Percentiles rank a stretch among this genome's conserved stretches.
Conservation (phyloP, 2,888 invertebrate genomes). For the Orthosia incerta region DNA sequence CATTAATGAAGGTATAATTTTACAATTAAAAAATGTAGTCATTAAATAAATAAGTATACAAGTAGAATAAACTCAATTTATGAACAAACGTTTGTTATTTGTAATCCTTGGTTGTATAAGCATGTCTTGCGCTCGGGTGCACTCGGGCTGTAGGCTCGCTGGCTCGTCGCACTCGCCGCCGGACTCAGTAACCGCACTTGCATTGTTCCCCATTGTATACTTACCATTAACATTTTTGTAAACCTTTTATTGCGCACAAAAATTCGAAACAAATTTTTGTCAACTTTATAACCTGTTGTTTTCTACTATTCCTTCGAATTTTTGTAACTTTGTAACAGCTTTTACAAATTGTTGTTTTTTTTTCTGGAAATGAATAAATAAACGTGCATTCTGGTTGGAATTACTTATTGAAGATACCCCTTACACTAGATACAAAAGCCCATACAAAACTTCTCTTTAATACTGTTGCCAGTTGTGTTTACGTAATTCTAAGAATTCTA, state of each 20-base stretch:
- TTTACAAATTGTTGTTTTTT: conserved; percentile 82
- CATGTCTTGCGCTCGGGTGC: conserved; percentile 24
- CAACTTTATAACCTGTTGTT: conserved; percentile 62
- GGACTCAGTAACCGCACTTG: conserved; percentile 45
- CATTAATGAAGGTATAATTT: conserved; percentile 71
- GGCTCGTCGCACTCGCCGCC: not conserved
- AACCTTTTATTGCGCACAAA: conserved; percentile 61
- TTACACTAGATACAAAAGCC: not conserved
- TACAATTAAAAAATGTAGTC: conserved; percentile 85
- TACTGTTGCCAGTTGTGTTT: no score
- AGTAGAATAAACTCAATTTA: conserved; percentile 78
- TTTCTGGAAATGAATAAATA: conserved; percentile 80
- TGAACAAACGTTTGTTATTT: conserved; percentile 82
- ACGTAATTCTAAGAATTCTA: no score
- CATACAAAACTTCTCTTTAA: no score
- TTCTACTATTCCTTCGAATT: conserved; percentile 53
- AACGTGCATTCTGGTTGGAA: conserved; percentile 79
- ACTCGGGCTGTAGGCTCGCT: not conserved
- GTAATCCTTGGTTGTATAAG: conserved; percentile 75
- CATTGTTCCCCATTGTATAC: conserved; percentile 53
- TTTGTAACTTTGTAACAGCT: conserved; percentile 80
- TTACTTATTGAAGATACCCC: conserved; percentile 30
- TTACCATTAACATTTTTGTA: conserved; percentile 56
- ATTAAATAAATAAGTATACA: conserved; percentile 86
- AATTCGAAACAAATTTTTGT: conserved; percentile 62